Conservation (phyloP, 2,113 vertebrate species). For the Ceratotherium simum region DNA sequence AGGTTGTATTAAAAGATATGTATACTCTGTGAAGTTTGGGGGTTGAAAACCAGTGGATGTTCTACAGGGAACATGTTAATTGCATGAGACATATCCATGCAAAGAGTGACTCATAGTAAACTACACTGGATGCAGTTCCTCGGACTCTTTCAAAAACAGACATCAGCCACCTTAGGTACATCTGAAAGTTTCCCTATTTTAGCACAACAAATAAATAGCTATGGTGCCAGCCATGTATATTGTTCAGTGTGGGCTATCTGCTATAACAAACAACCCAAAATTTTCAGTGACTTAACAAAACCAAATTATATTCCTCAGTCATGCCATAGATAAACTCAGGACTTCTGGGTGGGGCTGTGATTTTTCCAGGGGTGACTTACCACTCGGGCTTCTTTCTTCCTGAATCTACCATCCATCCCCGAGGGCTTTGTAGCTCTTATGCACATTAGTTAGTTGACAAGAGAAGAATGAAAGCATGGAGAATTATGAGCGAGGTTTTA, state of each 20-base stretch:
- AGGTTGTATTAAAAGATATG: not conserved
- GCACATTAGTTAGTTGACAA: not conserved
- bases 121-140: not conserved
- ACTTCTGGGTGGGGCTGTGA: not conserved
- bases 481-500: not conserved
- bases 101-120: not conserved
- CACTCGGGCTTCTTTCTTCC: not conserved
- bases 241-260: not conserved
- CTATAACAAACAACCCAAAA: not conserved
- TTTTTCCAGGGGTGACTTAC: not conserved
- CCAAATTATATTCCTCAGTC: not conserved
- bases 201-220: not conserved
- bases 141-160: not conserved
- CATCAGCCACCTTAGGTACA: not conserved
- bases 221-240: not conserved
- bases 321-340: not conserved
- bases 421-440: not conserved
- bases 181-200: not conserved
- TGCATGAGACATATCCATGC: accelerated
- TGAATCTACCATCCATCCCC: not conserved
- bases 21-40: not conserved
- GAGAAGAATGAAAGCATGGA: not conserved
- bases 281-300: not conserved
- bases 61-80: accelerated
- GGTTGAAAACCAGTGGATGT: not conserved